Percentiles rank a stretch among this genome's conserved stretches.
Conservation (phyloP, 2,797 vertebrate genomes). For the Propithecus deckenii region DNA sequence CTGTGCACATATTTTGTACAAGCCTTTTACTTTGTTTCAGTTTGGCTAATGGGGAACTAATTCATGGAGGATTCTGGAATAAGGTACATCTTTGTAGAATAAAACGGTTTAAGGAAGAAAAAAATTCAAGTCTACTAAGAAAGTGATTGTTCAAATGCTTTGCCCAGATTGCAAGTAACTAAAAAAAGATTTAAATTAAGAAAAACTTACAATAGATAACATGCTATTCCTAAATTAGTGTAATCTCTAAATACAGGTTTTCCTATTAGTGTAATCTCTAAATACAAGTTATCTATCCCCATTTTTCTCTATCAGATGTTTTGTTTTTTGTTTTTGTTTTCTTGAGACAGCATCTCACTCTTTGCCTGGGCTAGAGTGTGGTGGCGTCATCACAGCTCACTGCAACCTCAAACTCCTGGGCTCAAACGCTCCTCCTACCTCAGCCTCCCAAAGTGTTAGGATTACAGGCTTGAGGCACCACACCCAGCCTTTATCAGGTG, state of each 20-base stretch:
- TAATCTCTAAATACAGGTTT: neutral
- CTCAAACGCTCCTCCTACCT: no score
- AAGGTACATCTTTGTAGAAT: neutral
- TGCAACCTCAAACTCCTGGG: no score
- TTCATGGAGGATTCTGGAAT: neutral
- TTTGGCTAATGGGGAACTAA: slow-evolving; percentile 27
- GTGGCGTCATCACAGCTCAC: no score
- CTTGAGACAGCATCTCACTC: no score
- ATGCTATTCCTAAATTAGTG: neutral
- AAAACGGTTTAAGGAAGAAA: neutral
- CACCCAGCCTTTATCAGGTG: neutral
- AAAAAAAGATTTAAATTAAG: slow-evolving; percentile 30
- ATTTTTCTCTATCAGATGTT: neutral
- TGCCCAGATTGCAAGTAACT: neutral
- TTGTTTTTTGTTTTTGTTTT: no score
- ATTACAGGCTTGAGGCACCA: no score
- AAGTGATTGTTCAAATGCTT: neutral
- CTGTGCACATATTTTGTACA: neutral
- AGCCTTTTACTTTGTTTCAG: neutral
- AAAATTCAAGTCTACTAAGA: neutral
- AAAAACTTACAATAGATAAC: neutral
- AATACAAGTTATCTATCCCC: neutral
- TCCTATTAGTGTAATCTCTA: slow-evolving; percentile 7
- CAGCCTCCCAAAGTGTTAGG: no score
- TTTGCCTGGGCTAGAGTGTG: no score